Conservation (phyloP, 2,797 vertebrate species). For the Siniperca scherzeri region DNA sequence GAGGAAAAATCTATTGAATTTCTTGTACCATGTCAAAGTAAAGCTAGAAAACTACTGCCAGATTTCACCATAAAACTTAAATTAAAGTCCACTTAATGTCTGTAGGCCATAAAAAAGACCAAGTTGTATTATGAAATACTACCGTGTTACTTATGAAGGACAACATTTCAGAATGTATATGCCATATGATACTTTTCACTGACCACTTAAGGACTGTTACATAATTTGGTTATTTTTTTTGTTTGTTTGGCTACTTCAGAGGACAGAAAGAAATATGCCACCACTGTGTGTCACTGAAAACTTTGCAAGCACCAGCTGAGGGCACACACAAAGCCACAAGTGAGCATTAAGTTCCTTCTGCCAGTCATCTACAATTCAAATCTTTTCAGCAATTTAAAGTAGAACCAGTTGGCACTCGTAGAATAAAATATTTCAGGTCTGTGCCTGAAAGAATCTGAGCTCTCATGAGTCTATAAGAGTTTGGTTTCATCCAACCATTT, state of each 20-base stretch:
- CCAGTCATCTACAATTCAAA: constrained; percentile 62
- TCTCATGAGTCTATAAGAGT: constrained; percentile 55
- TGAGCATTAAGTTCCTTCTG: constrained; percentile 56
- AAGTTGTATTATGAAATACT: constrained; percentile 55
- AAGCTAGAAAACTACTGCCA: constrained; percentile 3
- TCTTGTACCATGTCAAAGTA: constrained; percentile 6
- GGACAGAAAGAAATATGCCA: constrained; percentile 37
- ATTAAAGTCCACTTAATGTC: constrained; percentile 40
- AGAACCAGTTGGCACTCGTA: constrained; percentile 51
- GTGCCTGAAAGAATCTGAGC: constrained; percentile 43
- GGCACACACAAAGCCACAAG: constrained; percentile 43
- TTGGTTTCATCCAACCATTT: constrained; percentile 65
- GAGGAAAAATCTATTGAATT: constrained; percentile 20
- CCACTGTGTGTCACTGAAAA: constrained; percentile 42
- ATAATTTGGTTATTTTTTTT: constrained; percentile 3
- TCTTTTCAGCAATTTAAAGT: constrained; percentile 65
- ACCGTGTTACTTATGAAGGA: constrained; percentile 55
- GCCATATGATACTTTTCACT: constrained; percentile 42
- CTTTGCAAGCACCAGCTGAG: constrained; percentile 31
- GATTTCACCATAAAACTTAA: constrained; percentile 30
- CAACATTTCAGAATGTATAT: constrained; percentile 53
- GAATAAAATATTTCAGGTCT: constrained; percentile 49
- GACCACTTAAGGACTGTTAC: constrained; percentile 43
- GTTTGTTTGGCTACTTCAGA: constrained; percentile 30
- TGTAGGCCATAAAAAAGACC: constrained; percentile 34